These are phyloP conservation scores for Paguma larvata DNA, from an alignment of 2,797 vertebrate species.

Conservation along the genomic window DNA sequence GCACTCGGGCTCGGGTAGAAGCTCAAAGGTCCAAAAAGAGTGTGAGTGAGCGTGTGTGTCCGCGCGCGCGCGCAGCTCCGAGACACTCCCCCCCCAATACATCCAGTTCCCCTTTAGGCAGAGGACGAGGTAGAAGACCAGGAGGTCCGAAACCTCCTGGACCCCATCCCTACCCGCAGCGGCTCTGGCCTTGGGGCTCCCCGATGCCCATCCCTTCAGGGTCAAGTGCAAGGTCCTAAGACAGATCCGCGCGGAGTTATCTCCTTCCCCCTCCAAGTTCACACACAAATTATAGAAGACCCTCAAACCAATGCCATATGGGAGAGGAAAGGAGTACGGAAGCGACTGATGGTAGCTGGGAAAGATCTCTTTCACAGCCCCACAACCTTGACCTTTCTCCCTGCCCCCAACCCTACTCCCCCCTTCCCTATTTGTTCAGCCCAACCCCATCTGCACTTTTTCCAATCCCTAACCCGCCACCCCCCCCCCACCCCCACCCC, in stretches of 20 bases:
- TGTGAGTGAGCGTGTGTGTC: fast-evolving
- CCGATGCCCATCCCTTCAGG: not conserved
- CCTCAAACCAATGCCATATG: not conserved
- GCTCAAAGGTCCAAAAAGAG: not conserved
- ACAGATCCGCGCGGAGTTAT: not conserved
- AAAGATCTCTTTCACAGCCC: not conserved
- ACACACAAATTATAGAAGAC: not conserved
- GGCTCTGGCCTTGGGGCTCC: not conserved
- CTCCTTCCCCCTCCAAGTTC: not conserved
- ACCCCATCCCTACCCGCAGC: not conserved
- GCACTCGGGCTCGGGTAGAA: not conserved
- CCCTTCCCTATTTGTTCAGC: not conserved
- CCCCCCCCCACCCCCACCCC: too few relatives aligned
- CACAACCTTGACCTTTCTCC: not conserved
- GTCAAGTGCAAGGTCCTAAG: not conserved
- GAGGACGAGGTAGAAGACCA: not conserved
- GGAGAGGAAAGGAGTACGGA: not conserved
- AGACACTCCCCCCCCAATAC: not conserved
- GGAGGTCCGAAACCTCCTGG: not conserved
- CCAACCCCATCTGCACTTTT: not conserved
- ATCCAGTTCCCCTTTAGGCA: not conserved
- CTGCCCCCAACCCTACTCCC: too few relatives aligned
- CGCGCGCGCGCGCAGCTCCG: not conserved
- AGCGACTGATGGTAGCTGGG: fast-evolving
- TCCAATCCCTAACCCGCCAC: not conserved